These are phyloP conservation scores for Ranitomeya imitator DNA, from an alignment of 2,113 vertebrate species.

Conservation along the genomic window DNA sequence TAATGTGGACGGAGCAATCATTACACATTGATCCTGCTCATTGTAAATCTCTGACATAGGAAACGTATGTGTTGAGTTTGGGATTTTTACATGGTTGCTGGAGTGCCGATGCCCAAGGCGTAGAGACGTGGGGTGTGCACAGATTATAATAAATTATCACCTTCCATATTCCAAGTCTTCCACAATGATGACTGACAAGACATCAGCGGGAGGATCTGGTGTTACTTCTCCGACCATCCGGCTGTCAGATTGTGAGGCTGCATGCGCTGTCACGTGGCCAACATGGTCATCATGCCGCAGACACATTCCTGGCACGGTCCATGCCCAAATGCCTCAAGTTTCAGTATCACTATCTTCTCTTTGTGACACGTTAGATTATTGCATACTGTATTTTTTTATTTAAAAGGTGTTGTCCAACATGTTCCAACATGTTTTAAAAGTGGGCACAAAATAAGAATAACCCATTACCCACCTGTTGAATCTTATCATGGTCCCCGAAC, in stretches of 20 bases:
- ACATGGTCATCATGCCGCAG: slow-evolving; percentile 11
- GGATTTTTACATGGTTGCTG: not conserved
- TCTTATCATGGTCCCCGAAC: no score
- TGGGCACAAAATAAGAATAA: no score
- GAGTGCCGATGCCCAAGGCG: not conserved
- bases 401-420: not conserved
- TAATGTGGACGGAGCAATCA: not conserved
- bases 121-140: not conserved
- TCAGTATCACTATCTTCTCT: not conserved
- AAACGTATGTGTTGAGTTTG: not conserved
- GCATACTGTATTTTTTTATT: not conserved
- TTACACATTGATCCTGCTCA: slow-evolving; percentile 13
- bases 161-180: not conserved
- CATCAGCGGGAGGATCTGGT: slow-evolving; percentile 40
- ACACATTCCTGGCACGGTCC: not conserved
- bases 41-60: not conserved
- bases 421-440: no score
- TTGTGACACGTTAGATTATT: not conserved
- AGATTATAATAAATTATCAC: not conserved
- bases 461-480: no score
- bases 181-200: slow-evolving; percentile 6
- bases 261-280: not conserved
- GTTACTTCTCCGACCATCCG: slow-evolving; percentile 26
- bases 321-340: not conserved
- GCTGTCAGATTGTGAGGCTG: not conserved